A percentile compares a stretch with the other conserved stretches of the same genome.
phyloP scores from a whole-genome alignment of 2,797 vertebrate species.

The Cephalopachus bancanus region DNA sequence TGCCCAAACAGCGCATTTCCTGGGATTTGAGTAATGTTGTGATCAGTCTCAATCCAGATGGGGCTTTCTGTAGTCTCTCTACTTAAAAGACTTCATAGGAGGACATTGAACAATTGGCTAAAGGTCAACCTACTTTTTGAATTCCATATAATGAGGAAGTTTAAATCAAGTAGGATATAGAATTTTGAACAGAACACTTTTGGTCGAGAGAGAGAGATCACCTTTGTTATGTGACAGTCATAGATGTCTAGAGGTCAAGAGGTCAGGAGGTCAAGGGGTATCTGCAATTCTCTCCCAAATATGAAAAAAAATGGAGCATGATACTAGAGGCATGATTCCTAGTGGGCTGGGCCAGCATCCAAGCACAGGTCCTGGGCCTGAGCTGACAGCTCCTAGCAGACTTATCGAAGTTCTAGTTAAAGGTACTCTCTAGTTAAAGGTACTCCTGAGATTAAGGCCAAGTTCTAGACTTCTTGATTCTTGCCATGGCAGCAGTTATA shows the following conservation, averaged over 20 bases:
- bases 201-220: background rate
- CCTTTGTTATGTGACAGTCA: too few relatives aligned
- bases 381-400: background rate
- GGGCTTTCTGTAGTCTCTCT: background rate
- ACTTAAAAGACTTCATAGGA: background rate
- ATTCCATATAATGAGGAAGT: slow-evolving; percentile 22
- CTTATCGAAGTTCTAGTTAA: background rate
- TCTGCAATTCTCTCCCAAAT: background rate
- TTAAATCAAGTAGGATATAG: background rate
- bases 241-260: too few relatives aligned
- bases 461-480: background rate
- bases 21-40: background rate
- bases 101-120: background rate
- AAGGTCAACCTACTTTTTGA: background rate
- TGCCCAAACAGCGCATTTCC: background rate
- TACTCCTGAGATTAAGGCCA: background rate
- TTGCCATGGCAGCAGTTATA: background rate
- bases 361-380: background rate
- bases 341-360: background rate
- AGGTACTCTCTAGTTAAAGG: background rate
- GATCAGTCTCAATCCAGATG: background rate
- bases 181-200: slow-evolving; percentile 46
- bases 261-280: background rate
- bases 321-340: background rate
- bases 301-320: background rate